Percentiles rank a stretch among this genome's conserved stretches.
These are phyloP conservation scores for Drosophila lowei DNA, from an alignment of 1,140 invertebrate species.

Conservation along the genomic window DNA sequence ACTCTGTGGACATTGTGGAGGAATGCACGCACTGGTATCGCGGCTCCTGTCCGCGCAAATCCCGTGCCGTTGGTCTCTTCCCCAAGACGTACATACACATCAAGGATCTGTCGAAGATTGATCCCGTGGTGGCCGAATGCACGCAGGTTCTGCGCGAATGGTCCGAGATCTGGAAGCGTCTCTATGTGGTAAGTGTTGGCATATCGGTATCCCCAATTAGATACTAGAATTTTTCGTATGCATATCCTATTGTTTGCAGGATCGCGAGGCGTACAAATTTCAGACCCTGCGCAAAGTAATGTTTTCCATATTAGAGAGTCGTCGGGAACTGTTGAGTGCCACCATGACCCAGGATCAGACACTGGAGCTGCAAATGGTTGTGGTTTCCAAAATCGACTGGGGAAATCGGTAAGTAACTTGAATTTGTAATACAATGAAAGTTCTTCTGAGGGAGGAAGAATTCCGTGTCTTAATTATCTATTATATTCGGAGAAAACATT, in stretches of 20 bases:
- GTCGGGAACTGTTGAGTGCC: slow-evolving; percentile 91
- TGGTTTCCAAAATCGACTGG: slow-evolving; percentile 96
- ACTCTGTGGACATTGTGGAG: slow-evolving; percentile 95
- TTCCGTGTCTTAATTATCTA: too few relatives aligned
- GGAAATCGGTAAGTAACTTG: slow-evolving; percentile 92
- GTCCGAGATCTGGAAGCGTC: slow-evolving; percentile 94
- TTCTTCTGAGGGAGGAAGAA: too few relatives aligned
- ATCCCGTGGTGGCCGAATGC: slow-evolving; percentile 95
- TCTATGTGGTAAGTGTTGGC: slow-evolving; percentile 89
- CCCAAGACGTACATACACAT: slow-evolving; percentile 90
- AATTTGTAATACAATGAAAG: too few relatives aligned
- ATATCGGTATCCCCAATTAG: background rate
- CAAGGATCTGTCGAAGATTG: slow-evolving; percentile 91
- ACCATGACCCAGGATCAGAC: slow-evolving; percentile 96
- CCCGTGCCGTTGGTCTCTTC: slow-evolving; percentile 92
- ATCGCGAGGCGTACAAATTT: slow-evolving; percentile 92
- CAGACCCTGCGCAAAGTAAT: slow-evolving; percentile 93
- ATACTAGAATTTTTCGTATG: background rate
- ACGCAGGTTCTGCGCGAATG: slow-evolving; percentile 96
- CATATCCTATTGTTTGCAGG: slow-evolving; percentile 84
- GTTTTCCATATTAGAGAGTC: slow-evolving; percentile 92
- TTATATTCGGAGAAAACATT: too few relatives aligned
- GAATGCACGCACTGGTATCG: slow-evolving; percentile 94
- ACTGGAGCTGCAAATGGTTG: slow-evolving; percentile 91
- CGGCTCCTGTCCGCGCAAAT: slow-evolving; percentile 91